phyloP scores from a whole-genome alignment of 2,888 invertebrate genomes.

The Tethea ocularis region DNA sequence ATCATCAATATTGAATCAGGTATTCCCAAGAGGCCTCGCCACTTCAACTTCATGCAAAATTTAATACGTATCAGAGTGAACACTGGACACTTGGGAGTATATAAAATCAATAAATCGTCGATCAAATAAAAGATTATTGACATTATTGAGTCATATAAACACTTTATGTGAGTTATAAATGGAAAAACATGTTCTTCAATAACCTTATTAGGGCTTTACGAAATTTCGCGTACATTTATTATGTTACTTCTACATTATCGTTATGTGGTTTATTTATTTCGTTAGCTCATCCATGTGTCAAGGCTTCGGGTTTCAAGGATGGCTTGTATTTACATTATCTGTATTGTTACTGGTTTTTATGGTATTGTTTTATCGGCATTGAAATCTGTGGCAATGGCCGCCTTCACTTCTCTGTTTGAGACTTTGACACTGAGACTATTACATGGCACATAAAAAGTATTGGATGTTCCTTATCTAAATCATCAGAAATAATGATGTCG shows the following conservation, averaged over 20 bases:
- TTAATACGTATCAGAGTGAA: neutral
- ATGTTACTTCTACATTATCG: neutral
- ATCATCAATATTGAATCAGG: neutral
- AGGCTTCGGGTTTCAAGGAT: neutral
- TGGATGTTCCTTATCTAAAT: no score
- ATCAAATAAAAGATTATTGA: neutral
- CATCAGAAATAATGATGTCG: no score
- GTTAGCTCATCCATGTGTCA: conserved; percentile 2
- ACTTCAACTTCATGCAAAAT: neutral
- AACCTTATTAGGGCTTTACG: neutral
- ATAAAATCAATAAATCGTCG: neutral
- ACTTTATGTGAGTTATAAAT: neutral
- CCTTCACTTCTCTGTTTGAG: neutral
- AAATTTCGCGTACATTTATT: neutral
- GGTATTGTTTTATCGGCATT: neutral
- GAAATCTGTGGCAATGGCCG: neutral
- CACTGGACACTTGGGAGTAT: neutral
- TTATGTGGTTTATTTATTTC: neutral
- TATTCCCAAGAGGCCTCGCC: neutral
- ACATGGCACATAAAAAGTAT: no score
- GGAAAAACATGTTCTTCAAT: conserved; percentile 1
- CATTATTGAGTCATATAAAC: neutral
- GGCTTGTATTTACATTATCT: neutral
- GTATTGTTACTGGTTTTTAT: neutral
- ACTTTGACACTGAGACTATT: no score